Conservation (phyloP, 1,140 invertebrate species). For the Hylyphantes graminicola region DNA sequence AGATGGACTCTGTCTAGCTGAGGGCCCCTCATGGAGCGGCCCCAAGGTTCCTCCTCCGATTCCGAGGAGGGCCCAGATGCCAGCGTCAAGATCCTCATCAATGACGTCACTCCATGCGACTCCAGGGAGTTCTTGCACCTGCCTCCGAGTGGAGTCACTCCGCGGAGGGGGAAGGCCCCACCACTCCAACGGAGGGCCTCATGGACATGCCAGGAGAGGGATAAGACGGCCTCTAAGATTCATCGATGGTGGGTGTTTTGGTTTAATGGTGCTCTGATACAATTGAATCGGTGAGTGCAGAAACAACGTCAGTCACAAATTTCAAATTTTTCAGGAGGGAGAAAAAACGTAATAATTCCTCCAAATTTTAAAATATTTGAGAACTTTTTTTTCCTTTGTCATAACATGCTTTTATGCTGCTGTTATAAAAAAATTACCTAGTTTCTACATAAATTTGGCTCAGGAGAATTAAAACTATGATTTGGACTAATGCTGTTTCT, state of each 20-base stretch:
- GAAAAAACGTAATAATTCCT: too few relatives aligned
- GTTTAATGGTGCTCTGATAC: too few relatives aligned
- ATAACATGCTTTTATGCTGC: too few relatives aligned
- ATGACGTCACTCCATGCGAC: conserved; percentile 59
- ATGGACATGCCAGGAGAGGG: conserved; percentile 15
- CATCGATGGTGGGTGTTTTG: conserved; percentile 9
- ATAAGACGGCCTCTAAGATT: background rate
- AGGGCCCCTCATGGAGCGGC: conserved; percentile 9
- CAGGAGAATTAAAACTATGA: too few relatives aligned
- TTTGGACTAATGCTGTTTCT: too few relatives aligned
- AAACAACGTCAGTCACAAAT: too few relatives aligned
- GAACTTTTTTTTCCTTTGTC: too few relatives aligned
- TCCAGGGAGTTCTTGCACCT: conserved; percentile 51
- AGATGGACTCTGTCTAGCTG: conserved; percentile 22
- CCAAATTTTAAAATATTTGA: too few relatives aligned
- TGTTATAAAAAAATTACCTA: too few relatives aligned
- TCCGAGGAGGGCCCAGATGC: conserved; percentile 33
- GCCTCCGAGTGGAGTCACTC: background rate
- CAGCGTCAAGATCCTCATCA: conserved; percentile 59
- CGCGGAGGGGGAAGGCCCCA: background rate
- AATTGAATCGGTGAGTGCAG: too few relatives aligned
- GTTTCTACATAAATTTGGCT: too few relatives aligned
- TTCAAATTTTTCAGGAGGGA: too few relatives aligned
- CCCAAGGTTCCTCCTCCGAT: conserved; percentile 40
- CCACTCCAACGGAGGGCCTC: conserved; percentile 29